A percentile compares a stretch with the other conserved stretches of the same genome.
phyloP scores from a whole-genome alignment of 2,888 invertebrate species.

The Mantis religiosa region DNA sequence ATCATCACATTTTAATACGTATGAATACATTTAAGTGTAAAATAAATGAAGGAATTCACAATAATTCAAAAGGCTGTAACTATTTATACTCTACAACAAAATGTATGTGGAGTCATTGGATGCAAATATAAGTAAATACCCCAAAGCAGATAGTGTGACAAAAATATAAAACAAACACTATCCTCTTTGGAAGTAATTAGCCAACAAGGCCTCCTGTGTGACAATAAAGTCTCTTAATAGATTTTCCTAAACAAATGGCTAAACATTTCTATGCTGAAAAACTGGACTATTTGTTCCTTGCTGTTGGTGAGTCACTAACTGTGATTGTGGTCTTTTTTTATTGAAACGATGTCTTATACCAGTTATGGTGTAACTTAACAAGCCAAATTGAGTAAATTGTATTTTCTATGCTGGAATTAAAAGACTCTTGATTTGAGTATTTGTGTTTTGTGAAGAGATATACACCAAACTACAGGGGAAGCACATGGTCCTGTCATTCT shows the following conservation, averaged over 20 bases:
- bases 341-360: background rate
- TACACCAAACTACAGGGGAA: background rate
- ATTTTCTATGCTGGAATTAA: background rate
- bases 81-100: no score
- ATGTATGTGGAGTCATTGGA: no score
- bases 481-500: no score
- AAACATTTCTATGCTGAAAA: background rate
- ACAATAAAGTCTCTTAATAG: background rate
- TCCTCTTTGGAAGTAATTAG: background rate
- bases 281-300: background rate
- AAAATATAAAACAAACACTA: background rate
- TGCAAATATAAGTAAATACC: background rate
- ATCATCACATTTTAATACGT: background rate
- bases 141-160: background rate
- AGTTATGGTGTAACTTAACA: background rate
- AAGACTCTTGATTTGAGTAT: background rate
- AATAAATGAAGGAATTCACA: background rate
- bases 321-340: background rate
- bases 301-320: background rate
- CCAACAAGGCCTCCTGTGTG: background rate
- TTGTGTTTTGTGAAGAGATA: background rate
- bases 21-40: no score
- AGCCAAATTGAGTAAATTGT: background rate
- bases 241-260: background rate
- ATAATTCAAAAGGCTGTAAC: no score